Base-by-base conservation (phyloP, 1,140 invertebrate species). In the Drosophila saltans region DNA sequence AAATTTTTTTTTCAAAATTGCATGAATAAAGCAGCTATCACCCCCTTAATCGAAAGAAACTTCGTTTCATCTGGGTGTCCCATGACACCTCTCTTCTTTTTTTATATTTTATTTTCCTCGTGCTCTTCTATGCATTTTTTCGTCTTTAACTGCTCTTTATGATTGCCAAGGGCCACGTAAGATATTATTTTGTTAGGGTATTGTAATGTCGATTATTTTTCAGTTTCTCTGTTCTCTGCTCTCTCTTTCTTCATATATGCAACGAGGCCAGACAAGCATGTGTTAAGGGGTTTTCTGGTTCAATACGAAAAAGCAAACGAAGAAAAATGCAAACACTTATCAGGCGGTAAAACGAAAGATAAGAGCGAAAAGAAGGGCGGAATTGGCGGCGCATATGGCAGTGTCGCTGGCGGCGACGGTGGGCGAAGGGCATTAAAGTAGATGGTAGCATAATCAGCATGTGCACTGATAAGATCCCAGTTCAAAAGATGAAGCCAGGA, bases 271-370 rank as follows among this genome's bases (percentile, higher is more conserved):
- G 39, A 72, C 60, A 68, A 52, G 45, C 45, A 52, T 52, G 45
- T 52, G 45, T 9, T 26, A 52, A 52, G 45, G 45, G 45, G 45
- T 52, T 52, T 52, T 52, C 45, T 52, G 45, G 45, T 52, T 52
- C 45, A 52, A 52, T 52, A 55, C 39, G 26, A 39, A 60, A 78
- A 67, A 56, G 36, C 69, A 62, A 58, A 65, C 56, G 39, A 48
- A 69, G 36, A 55, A 62, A 72, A 82, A 69, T 72, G 80, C 72
- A 82, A 78, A 78, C 81, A 84, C 78, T 84, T 84, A 84, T 84
- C 81, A 85, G 59, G n/a, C 40, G 62, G n/a, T 30, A 59, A 39
- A 59, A 59, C n/a, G n/a, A 24, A 59, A 21, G 56, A 39, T 40
- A 40, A 58, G 30, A 52, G 40, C 28, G 16, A 39, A 40, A 28